Percentiles rank a stretch among this genome's conserved stretches.
phyloP scores from a whole-genome alignment of 2,888 invertebrate species.

The Lutraria lutraria region DNA sequence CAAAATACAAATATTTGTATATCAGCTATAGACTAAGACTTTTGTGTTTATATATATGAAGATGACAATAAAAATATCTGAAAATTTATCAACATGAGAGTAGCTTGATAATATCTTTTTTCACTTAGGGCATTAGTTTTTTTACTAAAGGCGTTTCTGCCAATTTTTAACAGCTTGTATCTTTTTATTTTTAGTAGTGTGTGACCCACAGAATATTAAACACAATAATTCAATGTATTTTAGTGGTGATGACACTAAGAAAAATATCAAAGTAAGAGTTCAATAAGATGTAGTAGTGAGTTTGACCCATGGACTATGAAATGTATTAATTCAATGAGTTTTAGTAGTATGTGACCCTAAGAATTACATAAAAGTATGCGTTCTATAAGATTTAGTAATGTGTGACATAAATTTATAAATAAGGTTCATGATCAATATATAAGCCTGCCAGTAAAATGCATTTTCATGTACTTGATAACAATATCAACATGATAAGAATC shows the following conservation, averaged over 20 bases:
- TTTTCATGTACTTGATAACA: no score
- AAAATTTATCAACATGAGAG: not conserved
- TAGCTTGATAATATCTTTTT: not conserved
- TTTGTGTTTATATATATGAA: not conserved
- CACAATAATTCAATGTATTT: not conserved
- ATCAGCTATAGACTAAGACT: not conserved
- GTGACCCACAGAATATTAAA: not conserved
- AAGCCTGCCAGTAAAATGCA: no score
- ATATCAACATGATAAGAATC: no score
- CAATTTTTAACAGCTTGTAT: no score
- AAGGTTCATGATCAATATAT: no score
- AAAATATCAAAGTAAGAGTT: not conserved
- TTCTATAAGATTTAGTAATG: no score
- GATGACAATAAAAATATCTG: slow-evolving; percentile 15
- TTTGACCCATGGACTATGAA: not conserved
- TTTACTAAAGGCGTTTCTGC: no score
- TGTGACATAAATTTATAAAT: no score
- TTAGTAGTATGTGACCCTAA: not conserved
- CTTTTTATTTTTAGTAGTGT: not conserved
- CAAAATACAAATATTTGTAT: slow-evolving; percentile 20
- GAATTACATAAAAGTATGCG: not conserved
- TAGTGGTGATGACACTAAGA: not conserved
- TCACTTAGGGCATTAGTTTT: no score
- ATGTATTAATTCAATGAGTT: not conserved
- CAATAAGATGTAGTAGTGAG: not conserved